Evolutionary conservation across 2,888 invertebrate genomes (phyloP), one percentile per base, ranked within the genome.

Genomic region (Clunio marinus): DNA sequence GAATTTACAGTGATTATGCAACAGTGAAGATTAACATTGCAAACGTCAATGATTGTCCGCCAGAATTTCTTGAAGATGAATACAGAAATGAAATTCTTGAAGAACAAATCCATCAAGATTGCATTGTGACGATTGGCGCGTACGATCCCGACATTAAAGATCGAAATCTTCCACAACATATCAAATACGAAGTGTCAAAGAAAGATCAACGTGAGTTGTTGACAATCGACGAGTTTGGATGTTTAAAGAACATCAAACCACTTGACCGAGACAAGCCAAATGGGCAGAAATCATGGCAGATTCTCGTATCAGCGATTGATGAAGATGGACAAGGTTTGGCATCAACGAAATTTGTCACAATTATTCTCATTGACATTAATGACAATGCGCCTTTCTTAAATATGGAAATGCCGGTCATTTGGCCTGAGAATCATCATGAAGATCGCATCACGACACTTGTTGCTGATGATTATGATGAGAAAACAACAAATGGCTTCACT

Each of bases 21-120:
- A 86, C 84, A 72, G 95, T 96, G 0, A 84, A 87, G 62, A 93
- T 96, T 60, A 86, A 88, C 72, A 89, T 96, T 66, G 88, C 87
- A 72, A 91, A 97, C 77, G 88, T 95, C 57, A 97, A 97, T 75
- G 97, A 97, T 76, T 94, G 96, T 77, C 87, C 88, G 0, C 97
- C 97, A 0, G 84, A 88, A 1, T 96, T 97, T 75, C 77, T 81
- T 25, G 78, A 84, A 59, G 86, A 86, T 63, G 83, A 87, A 62
- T 88, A 87, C 73, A 86, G 86, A 66, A 88, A 87, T 62, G 87
- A 86, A 0, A 89, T 93, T 70, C 80, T 83, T 59, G 93, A 93
- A 75, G 93, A 94, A 75, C 83, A 81, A 63, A 74, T 87, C 8
- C 83, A 87, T 67, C 82, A 83, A 71, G 85, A 85, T 35, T 91